Percentiles rank a stretch among this genome's conserved stretches.
phyloP scores from a whole-genome alignment of 1,140 invertebrate genomes.

The Papilio glaucus region DNA sequence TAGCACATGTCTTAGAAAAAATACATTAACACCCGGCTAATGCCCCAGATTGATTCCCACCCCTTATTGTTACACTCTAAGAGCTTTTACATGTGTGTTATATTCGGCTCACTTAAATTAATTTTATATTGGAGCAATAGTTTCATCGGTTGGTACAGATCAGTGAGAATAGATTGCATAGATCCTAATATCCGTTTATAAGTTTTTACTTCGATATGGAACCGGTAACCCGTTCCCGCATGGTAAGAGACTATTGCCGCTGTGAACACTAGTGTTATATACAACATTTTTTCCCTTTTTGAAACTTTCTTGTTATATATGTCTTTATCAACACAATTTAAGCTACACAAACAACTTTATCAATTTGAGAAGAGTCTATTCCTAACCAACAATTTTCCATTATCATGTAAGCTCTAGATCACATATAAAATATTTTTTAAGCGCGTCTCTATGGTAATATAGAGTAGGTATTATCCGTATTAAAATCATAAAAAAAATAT shows the following conservation, averaged over 20 bases:
- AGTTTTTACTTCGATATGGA: not conserved
- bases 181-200: not conserved
- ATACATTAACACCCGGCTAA: conserved; percentile 75
- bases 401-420: too few species aligned
- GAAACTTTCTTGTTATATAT: too few species aligned
- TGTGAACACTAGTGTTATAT: not conserved
- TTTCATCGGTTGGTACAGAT: not conserved
- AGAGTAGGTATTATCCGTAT: too few species aligned
- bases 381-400: too few species aligned
- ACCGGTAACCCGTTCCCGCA: not conserved
- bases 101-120: not conserved
- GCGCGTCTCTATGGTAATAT: too few species aligned
- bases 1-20: conserved; percentile 79
- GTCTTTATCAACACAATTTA: too few species aligned
- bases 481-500: too few species aligned
- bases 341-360: too few species aligned
- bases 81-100: conserved; percentile 36
- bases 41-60: conserved; percentile 56
- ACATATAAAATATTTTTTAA: too few species aligned
- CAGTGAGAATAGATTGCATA: not conserved
- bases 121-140: not conserved
- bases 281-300: not conserved
- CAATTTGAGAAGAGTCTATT: too few species aligned
- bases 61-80: conserved; percentile 37
- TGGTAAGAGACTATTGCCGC: not conserved